These are phyloP conservation scores for Rhopilema esculentum DNA, from an alignment of 30 jellyfish, hydroid and myxozoan species.

Conservation along the genomic window DNA sequence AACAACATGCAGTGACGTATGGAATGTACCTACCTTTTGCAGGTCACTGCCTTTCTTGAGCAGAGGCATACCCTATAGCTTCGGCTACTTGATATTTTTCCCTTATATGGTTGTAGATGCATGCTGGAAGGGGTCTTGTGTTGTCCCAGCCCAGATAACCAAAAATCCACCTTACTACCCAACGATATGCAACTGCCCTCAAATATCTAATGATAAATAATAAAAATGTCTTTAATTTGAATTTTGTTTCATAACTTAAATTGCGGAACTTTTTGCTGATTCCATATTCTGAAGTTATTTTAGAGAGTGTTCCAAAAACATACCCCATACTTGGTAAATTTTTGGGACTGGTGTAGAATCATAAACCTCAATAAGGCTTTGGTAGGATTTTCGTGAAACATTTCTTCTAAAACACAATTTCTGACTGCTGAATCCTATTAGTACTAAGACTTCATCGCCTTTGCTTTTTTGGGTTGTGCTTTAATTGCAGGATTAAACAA, in stretches of 20 bases:
- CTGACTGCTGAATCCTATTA: too few species aligned
- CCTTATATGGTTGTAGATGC: slow-evolving; percentile 30
- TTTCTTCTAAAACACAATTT: too few species aligned
- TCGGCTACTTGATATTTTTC: slow-evolving; percentile 4
- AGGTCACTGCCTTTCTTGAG: slow-evolving; percentile 23
- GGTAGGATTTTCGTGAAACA: too few species aligned
- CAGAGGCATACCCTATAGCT: slow-evolving; percentile 38
- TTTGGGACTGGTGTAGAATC: neutral
- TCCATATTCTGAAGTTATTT: neutral
- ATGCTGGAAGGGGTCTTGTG: slow-evolving; percentile 49
- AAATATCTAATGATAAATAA: slow-evolving; percentile 5
- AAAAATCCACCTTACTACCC: slow-evolving; percentile 26
- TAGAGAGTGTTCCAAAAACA: neutral
- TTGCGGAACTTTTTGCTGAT: neutral
- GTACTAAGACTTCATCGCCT: neutral
- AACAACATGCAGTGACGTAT: slow-evolving; percentile 17
- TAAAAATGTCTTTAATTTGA: neutral
- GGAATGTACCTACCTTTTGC: slow-evolving; percentile 19
- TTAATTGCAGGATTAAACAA: slow-evolving; percentile 13
- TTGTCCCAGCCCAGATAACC: slow-evolving; percentile 46
- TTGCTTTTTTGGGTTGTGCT: neutral
- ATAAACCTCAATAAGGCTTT: too few species aligned
- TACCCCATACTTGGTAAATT: neutral
- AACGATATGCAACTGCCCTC: slow-evolving; percentile 27
- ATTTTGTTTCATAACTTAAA: too few species aligned